Percentiles rank a stretch among this genome's conserved stretches.
Conservation (phyloP, 2,113 vertebrate genomes). For the Hassar affinis region DNA sequence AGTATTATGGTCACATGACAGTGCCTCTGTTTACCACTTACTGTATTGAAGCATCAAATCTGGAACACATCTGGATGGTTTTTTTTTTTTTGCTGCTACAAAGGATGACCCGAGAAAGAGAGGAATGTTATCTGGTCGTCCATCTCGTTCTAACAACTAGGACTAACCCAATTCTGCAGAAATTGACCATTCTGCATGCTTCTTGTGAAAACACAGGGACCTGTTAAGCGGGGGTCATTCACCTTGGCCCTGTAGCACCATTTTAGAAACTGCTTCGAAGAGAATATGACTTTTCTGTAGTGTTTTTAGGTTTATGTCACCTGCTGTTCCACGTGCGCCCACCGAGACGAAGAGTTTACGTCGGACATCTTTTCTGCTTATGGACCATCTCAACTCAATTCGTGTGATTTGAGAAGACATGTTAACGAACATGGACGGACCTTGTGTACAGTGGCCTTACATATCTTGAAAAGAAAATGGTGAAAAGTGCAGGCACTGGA, state of each 20-base stretch:
- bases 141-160: neutral
- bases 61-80: conserved; percentile 6
- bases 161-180: conserved; percentile 4
- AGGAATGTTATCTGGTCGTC: neutral
- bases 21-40: conserved; percentile 44
- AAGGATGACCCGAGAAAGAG: conserved; percentile 1
- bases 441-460: conserved; percentile 46
- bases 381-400: neutral
- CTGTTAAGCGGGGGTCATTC: neutral
- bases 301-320: neutral
- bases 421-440: neutral
- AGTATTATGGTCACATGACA: conserved; percentile 44
- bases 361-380: neutral
- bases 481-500: conserved; percentile 32
- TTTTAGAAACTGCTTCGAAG: conserved; percentile 5
- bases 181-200: neutral
- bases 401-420: neutral
- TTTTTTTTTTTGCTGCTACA: conserved; percentile 35
- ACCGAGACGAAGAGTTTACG: neutral
- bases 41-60: conserved; percentile 25
- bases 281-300: neutral
- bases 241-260: conserved; percentile 17
- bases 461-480: conserved; percentile 4
- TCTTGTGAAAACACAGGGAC: neutral
- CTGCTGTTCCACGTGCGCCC: neutral